Evolutionary conservation across 2,888 invertebrate species (phyloP).

Genomic region (Pachliopta kotzebuea): DNA sequence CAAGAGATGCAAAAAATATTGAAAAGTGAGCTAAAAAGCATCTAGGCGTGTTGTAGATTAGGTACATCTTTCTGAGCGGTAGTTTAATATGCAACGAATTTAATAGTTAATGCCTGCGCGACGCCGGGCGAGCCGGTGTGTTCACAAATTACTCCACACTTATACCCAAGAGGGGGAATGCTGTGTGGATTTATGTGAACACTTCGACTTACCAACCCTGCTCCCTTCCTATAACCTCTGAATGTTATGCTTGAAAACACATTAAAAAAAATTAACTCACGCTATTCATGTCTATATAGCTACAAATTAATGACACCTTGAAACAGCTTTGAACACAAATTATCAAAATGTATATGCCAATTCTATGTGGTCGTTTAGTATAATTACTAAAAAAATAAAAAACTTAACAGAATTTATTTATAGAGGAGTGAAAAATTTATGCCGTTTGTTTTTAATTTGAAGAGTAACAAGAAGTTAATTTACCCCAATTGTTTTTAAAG

Average conservation of each 20-base stretch:
- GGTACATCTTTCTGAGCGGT: slow-evolving; percentile 55
- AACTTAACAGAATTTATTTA: slow-evolving; percentile 8
- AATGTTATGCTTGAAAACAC: slow-evolving; percentile 48
- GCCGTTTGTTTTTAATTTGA: slow-evolving; percentile 3
- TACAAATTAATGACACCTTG: slow-evolving; percentile 23
- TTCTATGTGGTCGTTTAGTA: slow-evolving; percentile 24
- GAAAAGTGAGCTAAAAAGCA: slow-evolving; percentile 33
- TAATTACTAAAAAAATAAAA: slow-evolving; percentile 11
- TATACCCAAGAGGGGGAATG: slow-evolving; percentile 59
- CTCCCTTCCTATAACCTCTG: slow-evolving; percentile 45
- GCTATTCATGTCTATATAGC: slow-evolving; percentile 11
- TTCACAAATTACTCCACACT: slow-evolving; percentile 75
- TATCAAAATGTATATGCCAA: slow-evolving; percentile 24
- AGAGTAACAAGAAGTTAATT: slow-evolving; percentile 11
- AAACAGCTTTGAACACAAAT: slow-evolving; percentile 18
- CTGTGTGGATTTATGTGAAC: slow-evolving; percentile 68
- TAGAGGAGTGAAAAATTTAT: slow-evolving; percentile 19
- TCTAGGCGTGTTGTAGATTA: slow-evolving; percentile 60
- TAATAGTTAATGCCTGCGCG: slow-evolving; percentile 76
- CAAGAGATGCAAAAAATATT: neutral
- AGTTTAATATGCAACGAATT: slow-evolving; percentile 80
- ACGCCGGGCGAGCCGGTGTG: slow-evolving; percentile 64
- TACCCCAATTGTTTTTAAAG: slow-evolving; percentile 4
- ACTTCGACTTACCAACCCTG: slow-evolving; percentile 61
- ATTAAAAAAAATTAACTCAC: slow-evolving; percentile 31